Evolutionary conservation across 2,113 vertebrate species (phyloP), one percentile per base, ranked within the genome.

Genomic region (Muntiacus muntjak): DNA sequence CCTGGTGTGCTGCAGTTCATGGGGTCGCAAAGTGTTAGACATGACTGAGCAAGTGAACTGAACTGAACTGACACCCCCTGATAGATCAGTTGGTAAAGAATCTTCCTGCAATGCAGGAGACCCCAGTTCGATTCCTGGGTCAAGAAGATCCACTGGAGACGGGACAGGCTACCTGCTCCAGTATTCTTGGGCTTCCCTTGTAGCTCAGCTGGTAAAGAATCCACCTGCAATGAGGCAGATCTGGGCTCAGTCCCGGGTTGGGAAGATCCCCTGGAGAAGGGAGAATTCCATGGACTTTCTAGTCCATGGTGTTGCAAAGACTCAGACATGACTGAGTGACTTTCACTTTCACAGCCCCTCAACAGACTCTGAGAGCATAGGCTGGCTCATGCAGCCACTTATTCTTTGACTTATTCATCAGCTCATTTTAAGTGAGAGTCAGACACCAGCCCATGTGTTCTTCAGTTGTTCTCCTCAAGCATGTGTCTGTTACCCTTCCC

Each of bases 121-220:
- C n/a, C 19, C 10, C n/a, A 6, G 67, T 71, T 71, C 1, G 2
- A 40, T 40, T 71, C 19, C n/a, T 40, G 19, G 10, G 5, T 71
- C 0, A 0, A 40, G n/a, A 71, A 71, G n/a, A 40, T 23, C 19
- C 0, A 0, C 67, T 71, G 67, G n/a, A 71, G 67, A 40, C 12
- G 19, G 67, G n/a, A 71, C 21, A 40, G 67, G 5, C 19, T 40
- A 12, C n/a, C 10, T 21, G 40, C 19, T 71, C 19, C n/a, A 71
- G n/a, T 71, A 40, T 40, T 40, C 67, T 71, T 71, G 67, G n/a
- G 67, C 19, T 23, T 71, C n/a, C 67, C 19, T 71, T 40, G n/a
- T 23, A 36, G 67, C 67, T 74, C 10, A 40, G 67, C 67, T 74
- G n/a, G 10, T 74, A 40, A 74, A 74, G 19, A 74, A 40, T 74